Percentiles rank a stretch among this genome's conserved stretches.
Evolutionary conservation across 2,888 invertebrate species (phyloP).

Genomic region (Patella caerulea): DNA sequence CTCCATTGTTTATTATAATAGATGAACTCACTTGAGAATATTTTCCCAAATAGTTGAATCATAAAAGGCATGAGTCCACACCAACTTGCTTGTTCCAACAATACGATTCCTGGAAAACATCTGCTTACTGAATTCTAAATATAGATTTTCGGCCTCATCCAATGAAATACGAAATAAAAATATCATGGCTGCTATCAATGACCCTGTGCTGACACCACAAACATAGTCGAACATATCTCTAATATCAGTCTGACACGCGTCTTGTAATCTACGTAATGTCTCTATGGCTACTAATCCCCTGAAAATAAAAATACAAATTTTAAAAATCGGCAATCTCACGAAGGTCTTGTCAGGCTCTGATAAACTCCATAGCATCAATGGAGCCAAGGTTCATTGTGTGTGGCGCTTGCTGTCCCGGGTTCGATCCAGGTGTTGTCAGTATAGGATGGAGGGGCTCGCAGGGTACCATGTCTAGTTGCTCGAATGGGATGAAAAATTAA

Average conservation of each 20-base stretch:
- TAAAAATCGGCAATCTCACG: constrained; percentile 8
- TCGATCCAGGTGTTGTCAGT: no score
- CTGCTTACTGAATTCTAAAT: constrained; percentile 70
- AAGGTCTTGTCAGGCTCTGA: no score
- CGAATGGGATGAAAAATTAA: no score
- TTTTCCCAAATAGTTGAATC: constrained; percentile 88
- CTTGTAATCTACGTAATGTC: constrained; percentile 84
- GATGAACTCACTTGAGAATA: constrained; percentile 75
- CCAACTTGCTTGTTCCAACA: constrained; percentile 80
- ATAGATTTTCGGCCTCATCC: constrained; percentile 77
- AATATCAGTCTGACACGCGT: constrained; percentile 74
- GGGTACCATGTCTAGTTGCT: no score
- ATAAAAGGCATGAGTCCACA: constrained; percentile 91
- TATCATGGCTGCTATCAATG: constrained; percentile 62
- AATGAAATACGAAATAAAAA: constrained; percentile 70
- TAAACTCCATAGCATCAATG: no score
- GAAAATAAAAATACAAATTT: constrained; percentile 21
- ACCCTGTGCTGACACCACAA: constrained; percentile 75
- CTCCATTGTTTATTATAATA: no score
- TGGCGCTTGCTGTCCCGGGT: no score
- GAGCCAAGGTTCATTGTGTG: no score
- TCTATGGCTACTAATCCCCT: constrained; percentile 89
- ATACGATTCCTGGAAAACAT: constrained; percentile 80
- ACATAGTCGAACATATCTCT: constrained; percentile 89
- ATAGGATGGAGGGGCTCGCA: no score